Base-by-base conservation (phyloP, 2,113 vertebrate genomes). In the Dicrurus megarhynchus region DNA sequence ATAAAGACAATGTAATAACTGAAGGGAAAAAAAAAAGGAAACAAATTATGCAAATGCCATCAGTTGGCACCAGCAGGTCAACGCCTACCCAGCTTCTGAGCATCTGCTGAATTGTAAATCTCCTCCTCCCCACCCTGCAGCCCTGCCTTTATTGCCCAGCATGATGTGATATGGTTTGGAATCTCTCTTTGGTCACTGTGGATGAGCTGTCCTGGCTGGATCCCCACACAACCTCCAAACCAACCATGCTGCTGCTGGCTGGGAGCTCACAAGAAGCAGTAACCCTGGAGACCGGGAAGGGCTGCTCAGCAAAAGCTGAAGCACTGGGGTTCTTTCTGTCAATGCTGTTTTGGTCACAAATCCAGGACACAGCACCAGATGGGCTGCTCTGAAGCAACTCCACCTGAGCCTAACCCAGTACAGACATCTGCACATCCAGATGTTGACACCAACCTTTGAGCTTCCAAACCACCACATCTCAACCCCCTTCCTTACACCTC, bases 121-220 rank as follows among this genome's bases (percentile, higher is more conserved):
- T 41, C 7, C 39, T 28, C 50, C 61, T 47, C 9, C 20, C 56
- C 47, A 61, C 4, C 10, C 42, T 3, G 2, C 42, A 7, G 41
- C 47, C 47, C 35, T 27, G 20, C 19, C 33, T 46, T 39, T 14
- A 27, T 0, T 16, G 50, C 23, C 8, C 13, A 81, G 33, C 64
- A 60, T 1, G 28, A 13, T 0, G 1, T 4, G 22, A 16, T 0
- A 6, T 0, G 0, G 37, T 44, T 10, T 42, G 37, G 46, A 39
- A 39, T 11, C 32, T 14, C 19, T 33, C 11, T 23, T 6, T 15
- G 37, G 21, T 26, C 41, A 53, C 76, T 13, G 55, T 7, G 47
- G 47, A 23, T 27, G 21, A 63, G 49, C 28, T 59, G 21, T 18
- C 41, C 70, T 11, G 9, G 37, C 59, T 53, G 16, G 3, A 7